Percentiles rank a stretch among this genome's conserved stretches.
These are phyloP conservation scores for Rissa tridactyla DNA, from an alignment of 2,113 vertebrate genomes.

Conservation along the genomic window DNA sequence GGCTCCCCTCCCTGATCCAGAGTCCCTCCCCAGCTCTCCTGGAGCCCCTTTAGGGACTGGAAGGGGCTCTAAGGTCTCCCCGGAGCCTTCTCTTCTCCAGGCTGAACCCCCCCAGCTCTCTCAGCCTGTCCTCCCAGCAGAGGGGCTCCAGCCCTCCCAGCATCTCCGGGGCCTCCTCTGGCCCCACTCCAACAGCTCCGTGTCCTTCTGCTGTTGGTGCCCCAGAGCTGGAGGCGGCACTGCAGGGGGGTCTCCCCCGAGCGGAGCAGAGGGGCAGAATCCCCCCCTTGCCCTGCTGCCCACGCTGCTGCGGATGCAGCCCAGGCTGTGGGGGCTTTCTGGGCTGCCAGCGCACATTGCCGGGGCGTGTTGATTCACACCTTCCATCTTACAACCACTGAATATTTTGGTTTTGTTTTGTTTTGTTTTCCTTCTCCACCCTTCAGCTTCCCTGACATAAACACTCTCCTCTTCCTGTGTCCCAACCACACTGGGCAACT, in stretches of 20 bases:
- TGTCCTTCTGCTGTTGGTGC: not conserved
- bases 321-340: not conserved
- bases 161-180: not conserved
- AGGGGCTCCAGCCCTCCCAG: not conserved
- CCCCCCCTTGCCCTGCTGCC: not conserved
- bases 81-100: not conserved
- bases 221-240: not conserved
- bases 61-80: not conserved
- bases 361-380: not conserved
- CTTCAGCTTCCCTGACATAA: not conserved
- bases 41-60: not conserved
- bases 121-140: not conserved
- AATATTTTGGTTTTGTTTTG: not conserved
- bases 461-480: not conserved
- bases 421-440: not conserved
- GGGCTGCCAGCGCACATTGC: not conserved
- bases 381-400: not conserved
- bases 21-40: not conserved
- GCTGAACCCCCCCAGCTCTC: not conserved
- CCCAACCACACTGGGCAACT: not conserved
- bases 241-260: not conserved
- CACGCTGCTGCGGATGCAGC: not conserved
- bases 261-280: not conserved
- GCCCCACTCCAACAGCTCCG: not conserved
- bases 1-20: not conserved